Base-by-base conservation (phyloP, 1,140 invertebrate genomes). In the Bombus sibiricus region DNA sequence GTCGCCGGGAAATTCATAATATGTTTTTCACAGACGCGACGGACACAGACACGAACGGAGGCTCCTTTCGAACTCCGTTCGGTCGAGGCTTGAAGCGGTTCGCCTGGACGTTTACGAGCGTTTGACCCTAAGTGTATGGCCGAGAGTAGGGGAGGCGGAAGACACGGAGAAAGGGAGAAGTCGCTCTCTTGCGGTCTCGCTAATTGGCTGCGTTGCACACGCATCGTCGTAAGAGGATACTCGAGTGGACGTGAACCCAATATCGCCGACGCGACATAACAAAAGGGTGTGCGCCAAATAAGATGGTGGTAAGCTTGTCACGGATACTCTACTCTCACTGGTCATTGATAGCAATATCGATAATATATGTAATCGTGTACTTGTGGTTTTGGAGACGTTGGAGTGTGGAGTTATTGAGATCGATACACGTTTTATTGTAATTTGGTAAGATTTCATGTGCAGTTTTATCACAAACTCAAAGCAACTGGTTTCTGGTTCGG, bases 1-100 rank as follows among this genome's bases (percentile, higher is more conserved):
- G 89, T 78, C 86, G 87, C 37, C 85, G 86, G 91, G 87, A 92
- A 91, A 92, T 92, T 92, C 89, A 92, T 90, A 92, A 89, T 92
- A 86, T 62, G 83, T 92, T 92, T 92, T 92, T 90, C 90, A 87
- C 83, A 82, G 76, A 73, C 74, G 74, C n/a, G 34, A 32, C 59
- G 32, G 80, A 28, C 57, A 47, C 59, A 39, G 53, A 66, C 41
- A 37, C 68, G 88, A 82, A 53, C 34, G 47, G 88, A 78, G 74
- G 64, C 71, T 82, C 66, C 82, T 75, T 80, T 86, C 85, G 85
- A 83, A 79, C 28, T 12, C 22, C 85, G 75, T 64, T 77, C 15
- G 32, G 75, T n/a, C 28, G 75, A 77, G 53, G 37, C 59, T 77
- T n/a, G 75, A 62, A 77, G 57, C 75, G 83, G 86, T 87, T 91